phyloP scores from a whole-genome alignment of 2,888 invertebrate genomes.

The Didymodactylos carnosus region DNA sequence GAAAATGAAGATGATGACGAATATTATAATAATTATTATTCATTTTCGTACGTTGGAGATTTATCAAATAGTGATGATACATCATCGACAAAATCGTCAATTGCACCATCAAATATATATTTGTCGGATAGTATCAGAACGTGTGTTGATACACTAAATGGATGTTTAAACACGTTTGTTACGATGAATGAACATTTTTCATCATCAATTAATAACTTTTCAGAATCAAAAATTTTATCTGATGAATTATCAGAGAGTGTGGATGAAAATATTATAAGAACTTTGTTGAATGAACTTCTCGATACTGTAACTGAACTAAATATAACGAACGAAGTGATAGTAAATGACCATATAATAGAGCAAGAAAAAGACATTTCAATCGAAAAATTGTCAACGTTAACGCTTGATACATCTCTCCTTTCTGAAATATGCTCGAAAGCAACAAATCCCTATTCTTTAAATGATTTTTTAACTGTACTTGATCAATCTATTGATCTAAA shows the following conservation, averaged over 20 bases:
- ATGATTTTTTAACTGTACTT: neutral
- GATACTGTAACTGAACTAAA: too few species aligned
- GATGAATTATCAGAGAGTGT: neutral
- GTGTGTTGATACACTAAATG: neutral
- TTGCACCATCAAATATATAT: neutral
- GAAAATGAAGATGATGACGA: neutral
- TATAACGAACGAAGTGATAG: too few species aligned
- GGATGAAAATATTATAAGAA: neutral
- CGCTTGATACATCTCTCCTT: too few species aligned
- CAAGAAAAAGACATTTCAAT: neutral
- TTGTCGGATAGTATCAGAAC: neutral
- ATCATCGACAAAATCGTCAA: neutral
- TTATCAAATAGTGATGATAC: neutral
- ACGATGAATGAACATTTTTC: neutral
- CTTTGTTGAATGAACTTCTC: neutral
- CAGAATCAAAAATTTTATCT: too few species aligned
- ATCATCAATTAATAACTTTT: too few species aligned
- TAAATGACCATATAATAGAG: too few species aligned
- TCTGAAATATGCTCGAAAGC: neutral
- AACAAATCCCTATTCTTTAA: neutral
- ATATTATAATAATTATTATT: neutral
- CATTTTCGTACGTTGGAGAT: neutral
- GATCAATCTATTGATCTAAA: neutral
- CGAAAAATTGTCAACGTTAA: neutral
- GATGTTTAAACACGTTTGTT: neutral